phyloP scores from a whole-genome alignment of 35 echinoderm and acorn worm genomes.

The Diadema setosum region DNA sequence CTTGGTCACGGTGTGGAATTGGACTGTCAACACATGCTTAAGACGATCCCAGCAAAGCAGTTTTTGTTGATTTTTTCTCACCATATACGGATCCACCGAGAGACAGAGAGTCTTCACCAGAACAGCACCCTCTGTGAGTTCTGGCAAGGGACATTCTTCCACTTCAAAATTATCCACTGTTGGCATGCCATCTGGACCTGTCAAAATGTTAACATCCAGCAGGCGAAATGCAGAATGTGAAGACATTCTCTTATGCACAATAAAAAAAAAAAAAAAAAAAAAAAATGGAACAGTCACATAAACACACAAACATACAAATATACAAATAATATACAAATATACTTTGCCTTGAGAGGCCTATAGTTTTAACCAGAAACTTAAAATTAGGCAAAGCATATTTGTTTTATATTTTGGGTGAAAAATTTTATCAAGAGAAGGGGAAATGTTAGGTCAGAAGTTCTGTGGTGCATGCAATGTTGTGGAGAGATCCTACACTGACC shows the following conservation, averaged over 20 bases:
- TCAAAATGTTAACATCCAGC: background rate
- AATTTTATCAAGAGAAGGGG: too few relatives aligned
- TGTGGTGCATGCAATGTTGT: too few relatives aligned
- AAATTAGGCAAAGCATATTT: too few relatives aligned
- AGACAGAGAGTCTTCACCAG: constrained; percentile 84
- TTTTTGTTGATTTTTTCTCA: too few relatives aligned
- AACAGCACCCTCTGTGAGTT: constrained; percentile 72
- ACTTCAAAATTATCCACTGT: constrained; percentile 21
- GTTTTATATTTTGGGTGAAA: too few relatives aligned
- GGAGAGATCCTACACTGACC: too few relatives aligned
- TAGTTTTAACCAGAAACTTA: background rate
- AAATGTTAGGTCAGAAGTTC: too few relatives aligned
- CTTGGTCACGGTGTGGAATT: too few relatives aligned
- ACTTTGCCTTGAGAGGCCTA: background rate
- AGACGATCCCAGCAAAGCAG: too few relatives aligned
- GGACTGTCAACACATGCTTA: too few relatives aligned
- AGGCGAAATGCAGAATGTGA: background rate
- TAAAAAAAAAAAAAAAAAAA: background rate
- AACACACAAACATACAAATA: background rate
- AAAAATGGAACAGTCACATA: background rate
- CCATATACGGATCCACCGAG: constrained; percentile 95
- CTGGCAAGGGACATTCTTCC: constrained; percentile 70
- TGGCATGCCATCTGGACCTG: constrained; percentile 42
- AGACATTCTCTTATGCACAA: background rate
- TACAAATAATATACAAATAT: background rate